Base-by-base conservation (phyloP, 2,797 vertebrate species). In the Alectoris magna region DNA sequence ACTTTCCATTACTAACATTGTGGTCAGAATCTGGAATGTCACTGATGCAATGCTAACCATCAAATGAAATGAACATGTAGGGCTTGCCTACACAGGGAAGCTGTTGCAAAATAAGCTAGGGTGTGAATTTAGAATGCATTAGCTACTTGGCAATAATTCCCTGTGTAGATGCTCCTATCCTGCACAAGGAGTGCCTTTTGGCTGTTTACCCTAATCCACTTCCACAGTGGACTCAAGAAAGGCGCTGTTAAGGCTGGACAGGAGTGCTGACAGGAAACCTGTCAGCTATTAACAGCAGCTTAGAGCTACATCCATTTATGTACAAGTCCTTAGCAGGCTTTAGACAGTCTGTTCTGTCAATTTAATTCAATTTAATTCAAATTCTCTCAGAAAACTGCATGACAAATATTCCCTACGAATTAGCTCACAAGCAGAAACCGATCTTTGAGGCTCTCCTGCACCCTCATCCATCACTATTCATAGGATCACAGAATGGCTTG, bases 41-140 rank as follows among this genome's bases (percentile, higher is more conserved):
- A 95, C 93, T 96, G 95, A 96, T 95, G 95, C 95, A 96, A 96
- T 19, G 49, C 93, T 96, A 96, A 96, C 96, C 96, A 96, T 95
- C 95, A 96, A 95, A 95, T 96, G 96, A 95, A 95, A 96, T 77
- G 96, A 95, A 84, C 93, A 51, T 76, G 88, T 24, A 94, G 91
- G 90, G 91, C 96, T 93, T 95, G 95, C 93, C 96, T 96, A 94
- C 94, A 96, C 95, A 96, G 84, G 93, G 96, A 96, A 96, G 94
- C 84, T 95, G 90, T 96, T 96, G 96, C 94, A 95, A 94, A 96
- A 96, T 77, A 91, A 84, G 78, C 1, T 2, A 96, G 96, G 96
- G 96, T 96, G 94, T 95, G 94, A 96, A 89, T 70, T 74, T 26
- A 91, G 86, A 94, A 85, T 77, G 75, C 69, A 94, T 91, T 91